Conservation (phyloP, 1,140 invertebrate species). For the Latrodectus geometricus region DNA sequence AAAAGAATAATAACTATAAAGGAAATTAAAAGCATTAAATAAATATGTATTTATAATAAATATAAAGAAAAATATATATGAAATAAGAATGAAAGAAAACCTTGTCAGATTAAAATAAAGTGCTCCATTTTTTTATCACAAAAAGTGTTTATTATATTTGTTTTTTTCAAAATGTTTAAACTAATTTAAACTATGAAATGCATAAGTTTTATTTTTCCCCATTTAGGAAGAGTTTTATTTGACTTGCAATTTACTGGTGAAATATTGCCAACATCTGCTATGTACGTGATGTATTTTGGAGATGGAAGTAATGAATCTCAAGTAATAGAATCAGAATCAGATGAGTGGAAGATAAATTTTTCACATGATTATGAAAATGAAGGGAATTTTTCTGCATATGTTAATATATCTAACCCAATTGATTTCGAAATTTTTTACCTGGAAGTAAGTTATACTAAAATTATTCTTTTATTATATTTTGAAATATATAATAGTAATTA, state of each 20-base stretch:
- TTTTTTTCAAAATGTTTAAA: background rate
- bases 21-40: too few species aligned
- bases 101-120: background rate
- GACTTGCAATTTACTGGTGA: background rate
- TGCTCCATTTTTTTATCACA: background rate
- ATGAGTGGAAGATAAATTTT: conserved; percentile 16
- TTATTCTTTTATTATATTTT: background rate
- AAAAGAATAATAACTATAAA: too few species aligned
- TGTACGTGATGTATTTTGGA: background rate
- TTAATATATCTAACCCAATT: conserved; percentile 48
- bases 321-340: conserved; percentile 16
- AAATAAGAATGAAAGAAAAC: too few species aligned
- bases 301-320: background rate
- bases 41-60: too few species aligned
- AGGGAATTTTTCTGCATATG: conserved; percentile 45
- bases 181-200: background rate
- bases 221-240: background rate
- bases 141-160: background rate
- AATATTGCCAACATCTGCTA: background rate
- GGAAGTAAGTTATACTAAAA: conserved; percentile 6
- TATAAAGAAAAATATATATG: too few species aligned
- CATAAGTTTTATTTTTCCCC: background rate
- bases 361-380: conserved; percentile 44
- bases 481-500: background rate
- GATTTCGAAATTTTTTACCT: conserved; percentile 42